Conservation (phyloP, 2,888 invertebrate species). For the Netelia virgata region DNA sequence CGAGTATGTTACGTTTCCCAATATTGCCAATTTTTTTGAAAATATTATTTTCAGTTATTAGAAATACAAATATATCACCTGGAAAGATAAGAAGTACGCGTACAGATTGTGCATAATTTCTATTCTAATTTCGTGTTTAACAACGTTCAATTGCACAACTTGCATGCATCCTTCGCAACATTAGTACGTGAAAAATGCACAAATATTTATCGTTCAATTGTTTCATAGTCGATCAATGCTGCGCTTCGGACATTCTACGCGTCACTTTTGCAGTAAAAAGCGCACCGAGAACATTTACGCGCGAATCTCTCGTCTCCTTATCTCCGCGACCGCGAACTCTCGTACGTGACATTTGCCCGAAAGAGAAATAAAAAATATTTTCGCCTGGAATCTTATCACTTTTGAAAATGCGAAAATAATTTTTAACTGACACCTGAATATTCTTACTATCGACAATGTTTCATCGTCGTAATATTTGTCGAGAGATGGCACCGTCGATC, state of each 20-base stretch:
- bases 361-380: conserved; percentile 16
- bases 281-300: conserved; percentile 2
- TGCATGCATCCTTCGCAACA: conserved; percentile 50
- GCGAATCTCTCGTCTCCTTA: conserved; percentile 34
- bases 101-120: conserved; percentile 8
- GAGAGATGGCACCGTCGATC: conserved; percentile 33
- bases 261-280: conserved; percentile 11
- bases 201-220: conserved; percentile 23
- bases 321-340: conserved; percentile 38
- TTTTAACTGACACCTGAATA: neutral
- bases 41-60: conserved; percentile 58
- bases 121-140: conserved; percentile 31
- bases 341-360: conserved; percentile 52
- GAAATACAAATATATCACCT: conserved; percentile 42
- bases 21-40: conserved; percentile 27
- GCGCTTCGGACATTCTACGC: conserved; percentile 20
- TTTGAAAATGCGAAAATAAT: conserved; percentile 7
- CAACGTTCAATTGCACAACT: conserved; percentile 35
- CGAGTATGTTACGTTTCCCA: conserved; percentile 54
- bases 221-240: conserved; percentile 39
- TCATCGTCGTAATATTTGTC: conserved; percentile 13
- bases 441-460: neutral
- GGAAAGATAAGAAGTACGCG: conserved; percentile 38
- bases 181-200: conserved; percentile 12
- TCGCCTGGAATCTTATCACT: conserved; percentile 41